phyloP scores from a whole-genome alignment of 2,888 invertebrate genomes.

The Polydrusus cervinus region DNA sequence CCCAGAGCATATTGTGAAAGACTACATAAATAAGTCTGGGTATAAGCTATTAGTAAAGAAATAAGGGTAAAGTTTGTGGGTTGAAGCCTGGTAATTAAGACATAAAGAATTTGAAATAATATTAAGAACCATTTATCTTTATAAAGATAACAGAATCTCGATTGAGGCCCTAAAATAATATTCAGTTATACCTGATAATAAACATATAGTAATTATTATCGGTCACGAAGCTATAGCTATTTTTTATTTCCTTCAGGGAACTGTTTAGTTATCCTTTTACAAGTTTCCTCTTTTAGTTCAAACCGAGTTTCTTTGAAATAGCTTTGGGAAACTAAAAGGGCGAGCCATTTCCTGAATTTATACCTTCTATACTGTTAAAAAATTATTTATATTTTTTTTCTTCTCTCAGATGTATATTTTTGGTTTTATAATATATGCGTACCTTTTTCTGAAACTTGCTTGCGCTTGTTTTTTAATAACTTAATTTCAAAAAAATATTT shows the following conservation, averaged over 20 bases:
- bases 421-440: too few relatives aligned
- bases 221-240: not conserved
- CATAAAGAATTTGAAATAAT: too few relatives aligned
- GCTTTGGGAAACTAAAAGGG: not conserved
- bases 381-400: too few relatives aligned
- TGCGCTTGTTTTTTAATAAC: too few relatives aligned
- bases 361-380: too few relatives aligned
- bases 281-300: not conserved
- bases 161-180: too few relatives aligned
- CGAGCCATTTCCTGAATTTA: too few relatives aligned
- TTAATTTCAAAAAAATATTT: too few relatives aligned
- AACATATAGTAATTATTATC: not conserved
- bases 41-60: not conserved
- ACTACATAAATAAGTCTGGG: not conserved
- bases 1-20: not conserved
- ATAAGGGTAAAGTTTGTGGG: not conserved
- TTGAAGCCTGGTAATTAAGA: not conserved
- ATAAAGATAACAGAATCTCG: too few relatives aligned
- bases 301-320: not conserved
- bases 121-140: too few relatives aligned
- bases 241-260: constrained; percentile 8
- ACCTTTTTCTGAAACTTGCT: too few relatives aligned
- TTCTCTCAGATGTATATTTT: too few relatives aligned
- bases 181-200: not conserved
- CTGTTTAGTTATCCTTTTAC: constrained; percentile 3